Evolutionary conservation across 1,140 invertebrate species (phyloP), one percentile per base, ranked within the genome.

Genomic region (Magallana ariakensis): DNA sequence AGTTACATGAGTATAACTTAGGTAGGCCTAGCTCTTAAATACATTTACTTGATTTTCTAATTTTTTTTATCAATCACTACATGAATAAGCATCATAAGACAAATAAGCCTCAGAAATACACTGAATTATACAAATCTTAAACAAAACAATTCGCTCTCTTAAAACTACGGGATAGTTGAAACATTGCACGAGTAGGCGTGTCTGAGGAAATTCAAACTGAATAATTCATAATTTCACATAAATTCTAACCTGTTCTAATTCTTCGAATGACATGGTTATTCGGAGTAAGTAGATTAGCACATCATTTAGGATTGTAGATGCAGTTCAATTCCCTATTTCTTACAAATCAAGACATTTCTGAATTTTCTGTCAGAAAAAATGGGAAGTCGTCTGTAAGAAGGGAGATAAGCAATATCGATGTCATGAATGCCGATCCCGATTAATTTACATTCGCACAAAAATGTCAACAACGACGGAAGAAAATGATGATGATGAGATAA

Each of bases 231-330:
- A 82, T 16, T 2, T 8, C 10, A 82, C 16, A 54, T 54, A 54
- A 55, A 54, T 13, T 54, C 80, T 54, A 54, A 86, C 85, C 81
- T 88, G 82, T 46, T 85, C 85, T 66, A 86, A 81, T 22, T 86
- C 87, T 83, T 88, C 83, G 53, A 86, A 84, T 33, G 87, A 88
- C 87, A 87, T 87, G 19, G 58, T 70, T 86, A 54, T 26, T 26
- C 1, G n/a, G 6, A n/a, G 9, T 82, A 22, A 1, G 8, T 26
- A 26, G 10, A 1, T 26, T 13, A 75, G 9, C 11, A 10, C 22
- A 75, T 75, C 13, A 75, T 26, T 26, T 13, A 75, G 66, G 22
- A 75, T 26, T 33, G 9, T 4, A 9, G 33, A 2, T 75, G 66
- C 26, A 26, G 26, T 10, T 75, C 22, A 19, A 26, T 1, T 75